Evolutionary conservation across 2,113 vertebrate species (phyloP), one percentile per base, ranked within the genome.

Genomic region (Corythaeola cristata): DNA sequence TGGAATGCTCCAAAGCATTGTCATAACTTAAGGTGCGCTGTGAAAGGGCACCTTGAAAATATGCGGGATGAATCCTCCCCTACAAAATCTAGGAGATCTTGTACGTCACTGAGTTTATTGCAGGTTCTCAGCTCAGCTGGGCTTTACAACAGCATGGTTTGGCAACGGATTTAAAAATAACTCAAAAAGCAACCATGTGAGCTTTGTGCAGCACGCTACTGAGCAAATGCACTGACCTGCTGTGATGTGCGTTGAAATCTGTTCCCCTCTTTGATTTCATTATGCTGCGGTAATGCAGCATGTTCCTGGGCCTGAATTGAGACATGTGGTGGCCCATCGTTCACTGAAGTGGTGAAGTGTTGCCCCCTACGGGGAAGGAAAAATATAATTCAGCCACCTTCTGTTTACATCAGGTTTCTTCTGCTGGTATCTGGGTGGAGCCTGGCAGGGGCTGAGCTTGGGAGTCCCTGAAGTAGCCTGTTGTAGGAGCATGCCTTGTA

Each of bases 361-460:
- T 97, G 96, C 97, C 97, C 96, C 85, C 96, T 97, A 78, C 96
- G 96, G 96, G 97, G 94, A 95, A 95, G 71, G 85, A 95, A 95
- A 95, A 96, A 94, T 47, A 93, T 80, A 84, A 89, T 94, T 95
- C 68, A 63, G 27, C 22, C 33, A 69, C 68, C 24, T 89, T 68
- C 55, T 83, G 14, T 85, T 93, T 82, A 45, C n/a, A 55, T 69
- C 24, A 44, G 37, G 20, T 60, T 79, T 93, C 56, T 72, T 68
- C 69, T 55, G 52, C 79, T 88, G 85, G 26, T 77, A 33, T 64
- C 62, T 88, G 85, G 66, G 68, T 84, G 49, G 80, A 92, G 93
- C 37, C 52, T 93, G 73, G 21, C 59, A 55, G 69, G 4, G 39
- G 4, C 41, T 75, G 73, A 84, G 39, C 28, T 19, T 49, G 62